These are phyloP conservation scores for Pseudomyrmex cubaensis DNA, from an alignment of 1,140 invertebrate genomes.

Conservation along the genomic window DNA sequence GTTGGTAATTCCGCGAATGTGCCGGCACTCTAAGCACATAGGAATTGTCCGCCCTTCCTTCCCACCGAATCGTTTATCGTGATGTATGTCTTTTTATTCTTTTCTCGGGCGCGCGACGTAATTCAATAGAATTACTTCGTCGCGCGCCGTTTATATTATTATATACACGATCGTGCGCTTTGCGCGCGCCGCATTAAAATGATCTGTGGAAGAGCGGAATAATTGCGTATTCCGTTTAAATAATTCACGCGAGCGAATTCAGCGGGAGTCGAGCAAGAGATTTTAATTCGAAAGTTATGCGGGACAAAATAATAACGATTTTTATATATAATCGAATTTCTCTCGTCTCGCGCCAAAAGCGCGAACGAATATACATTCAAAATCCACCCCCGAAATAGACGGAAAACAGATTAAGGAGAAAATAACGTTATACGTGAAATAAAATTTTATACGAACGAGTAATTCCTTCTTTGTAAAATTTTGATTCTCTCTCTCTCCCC, in stretches of 20 bases:
- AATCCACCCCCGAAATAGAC: too few relatives aligned
- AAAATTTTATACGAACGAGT: too few relatives aligned
- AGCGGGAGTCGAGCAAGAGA: background rate
- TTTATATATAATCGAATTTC: too few relatives aligned
- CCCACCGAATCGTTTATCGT: constrained; percentile 36
- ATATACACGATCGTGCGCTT: background rate
- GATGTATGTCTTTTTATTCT: constrained; percentile 15
- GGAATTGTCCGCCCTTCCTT: background rate
- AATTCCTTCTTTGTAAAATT: too few relatives aligned
- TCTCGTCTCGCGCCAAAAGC: too few relatives aligned
- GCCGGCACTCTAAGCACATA: constrained; percentile 30
- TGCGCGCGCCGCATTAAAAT: background rate
- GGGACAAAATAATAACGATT: too few relatives aligned
- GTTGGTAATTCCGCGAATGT: constrained; percentile 57
- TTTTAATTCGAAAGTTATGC: background rate
- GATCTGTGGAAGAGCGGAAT: background rate
- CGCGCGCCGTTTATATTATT: background rate
- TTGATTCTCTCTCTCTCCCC: too few relatives aligned
- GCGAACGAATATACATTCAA: too few relatives aligned
- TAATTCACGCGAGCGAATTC: background rate
- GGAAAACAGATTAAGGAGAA: too few relatives aligned
- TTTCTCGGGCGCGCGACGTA: background rate
- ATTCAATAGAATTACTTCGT: constrained; percentile 26
- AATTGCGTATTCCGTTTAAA: background rate
- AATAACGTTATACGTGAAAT: too few relatives aligned